Evolutionary conservation across 2,113 vertebrate species (phyloP), one percentile per base, ranked within the genome.

Genomic region (Campylomormyrus numenius): DNA sequence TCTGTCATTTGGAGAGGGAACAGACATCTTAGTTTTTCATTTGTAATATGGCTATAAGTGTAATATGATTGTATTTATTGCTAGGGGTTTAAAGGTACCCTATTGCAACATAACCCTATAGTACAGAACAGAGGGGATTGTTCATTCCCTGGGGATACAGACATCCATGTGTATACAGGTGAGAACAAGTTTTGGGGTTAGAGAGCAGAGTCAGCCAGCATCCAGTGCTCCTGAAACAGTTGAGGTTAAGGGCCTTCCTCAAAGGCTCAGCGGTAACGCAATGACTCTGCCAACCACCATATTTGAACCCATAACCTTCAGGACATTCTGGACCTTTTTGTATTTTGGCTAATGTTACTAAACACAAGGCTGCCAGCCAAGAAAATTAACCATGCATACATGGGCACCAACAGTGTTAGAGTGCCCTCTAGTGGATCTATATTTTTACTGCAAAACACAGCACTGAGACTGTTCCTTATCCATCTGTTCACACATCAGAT

Each of bases 371-470:
- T 56, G 85, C 35, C 21, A 56, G 48, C 50, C 50, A 53, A 50
- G 48, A 5, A 49, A 84, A 53, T 48, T 19, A 89, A 8, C 53
- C 1, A 11, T 39, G 27, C 7, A 35, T 7, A 50, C n/a, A 6
- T 24, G 48, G 8, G 8, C 21, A 94, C 93, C 91, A 91, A 94
- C 92, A 92, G 91, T 88, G 84, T 83, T 91, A 77, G 19, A 88
- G 74, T 90, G 91, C 89, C 86, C 88, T 62, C 91, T 88, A 52
- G 91, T 88, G 91, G 58, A 31, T 21, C 24, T 6, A 70, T 27
- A 13, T 24, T 15, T 27, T 27, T 56, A 88, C 50, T 31, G 89
- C 87, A 77, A 6, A 13, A 4, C 62, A 24, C 27, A 6, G 15
- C 21, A 77, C 15, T 70, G 62, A 31, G 24, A 70, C 39, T 46